Conservation (phyloP, 2,888 invertebrate genomes). For the Neoitamus cyanurus region DNA sequence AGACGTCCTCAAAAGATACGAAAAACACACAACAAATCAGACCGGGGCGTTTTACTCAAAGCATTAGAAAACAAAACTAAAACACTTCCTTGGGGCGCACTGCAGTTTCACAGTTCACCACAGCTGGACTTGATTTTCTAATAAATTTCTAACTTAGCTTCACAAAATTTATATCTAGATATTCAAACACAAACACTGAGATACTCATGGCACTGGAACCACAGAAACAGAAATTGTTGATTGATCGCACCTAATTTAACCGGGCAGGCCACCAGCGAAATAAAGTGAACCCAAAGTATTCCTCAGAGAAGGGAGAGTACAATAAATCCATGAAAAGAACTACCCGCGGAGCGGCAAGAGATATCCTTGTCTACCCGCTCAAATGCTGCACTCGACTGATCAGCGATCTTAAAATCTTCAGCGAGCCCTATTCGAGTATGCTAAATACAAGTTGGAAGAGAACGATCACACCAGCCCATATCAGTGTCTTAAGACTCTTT, state of each 20-base stretch:
- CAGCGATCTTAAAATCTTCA: not conserved
- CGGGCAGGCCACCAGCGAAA: not conserved
- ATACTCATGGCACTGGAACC: not conserved
- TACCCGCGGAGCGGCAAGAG: not conserved
- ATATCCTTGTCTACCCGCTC: conserved; percentile 37
- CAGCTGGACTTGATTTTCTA: not conserved
- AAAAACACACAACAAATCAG: not conserved
- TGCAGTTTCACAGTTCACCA: not conserved
- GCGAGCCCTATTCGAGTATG: not conserved
- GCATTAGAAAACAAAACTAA: conserved; percentile 11
- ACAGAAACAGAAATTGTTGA: not conserved
- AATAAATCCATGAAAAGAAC: conserved; percentile 4
- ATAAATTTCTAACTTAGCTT: not conserved
- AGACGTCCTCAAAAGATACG: not conserved
- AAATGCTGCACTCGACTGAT: conserved; percentile 46
- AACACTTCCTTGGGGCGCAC: not conserved
- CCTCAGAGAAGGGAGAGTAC: not conserved
- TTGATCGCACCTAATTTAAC: not conserved
- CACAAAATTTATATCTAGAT: not conserved
- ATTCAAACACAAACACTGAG: not conserved
- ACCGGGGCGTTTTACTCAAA: not conserved
- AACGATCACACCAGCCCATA: not conserved
- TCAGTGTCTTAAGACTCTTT: not conserved
- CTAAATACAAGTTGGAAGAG: not conserved
- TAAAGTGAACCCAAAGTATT: not conserved